Evolutionary conservation across 1,140 invertebrate genomes (phyloP), one percentile per base, ranked within the genome.

Genomic region (Manduca sexta): DNA sequence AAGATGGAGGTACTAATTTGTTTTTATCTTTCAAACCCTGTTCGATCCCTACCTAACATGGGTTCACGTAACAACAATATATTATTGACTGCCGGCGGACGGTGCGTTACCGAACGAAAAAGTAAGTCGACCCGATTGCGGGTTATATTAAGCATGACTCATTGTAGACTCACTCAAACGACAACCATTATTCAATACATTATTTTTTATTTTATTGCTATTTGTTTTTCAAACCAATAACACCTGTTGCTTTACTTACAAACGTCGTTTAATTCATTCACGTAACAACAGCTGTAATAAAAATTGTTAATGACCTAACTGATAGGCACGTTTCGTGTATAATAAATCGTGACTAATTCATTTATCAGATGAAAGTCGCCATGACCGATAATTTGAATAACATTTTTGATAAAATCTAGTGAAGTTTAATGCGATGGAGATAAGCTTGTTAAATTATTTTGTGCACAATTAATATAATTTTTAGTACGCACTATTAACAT

Each of bases 1-100:
- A 55, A 58, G 56, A 72, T 74, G 68, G 68, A 74, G 71, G 67
- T 83, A 81, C 79, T 85, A 83, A 83, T 84, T 75, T 79, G 45
- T 74, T 84, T 83, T 83, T 84, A 60, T 79, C 42, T 64, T 84
- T 68, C 77, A 73, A 79, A 56, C 65, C 70, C 60, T 60, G 47
- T 64, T 72, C 72, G 74, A 75, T 72, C 70, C 79, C 69, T 63
- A 80, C 72, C 66, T 80, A 80, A 78, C 70, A 73, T 64, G 78
- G 77, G 76, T 79, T 59, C 64, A 74, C 67, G 65, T 76, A 64
- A 69, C 72, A 64, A 72, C 68, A 61, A 64, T 73, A 63, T 75
- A 67, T 65, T 60, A 64, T 71, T 71, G 74, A 66, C 64, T 65
- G 67, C 45, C 65, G 62, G 66, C 67, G 62, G 54, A 65, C 44